phyloP scores from a whole-genome alignment of 2,113 vertebrate species.

The Haemorhous mexicanus region DNA sequence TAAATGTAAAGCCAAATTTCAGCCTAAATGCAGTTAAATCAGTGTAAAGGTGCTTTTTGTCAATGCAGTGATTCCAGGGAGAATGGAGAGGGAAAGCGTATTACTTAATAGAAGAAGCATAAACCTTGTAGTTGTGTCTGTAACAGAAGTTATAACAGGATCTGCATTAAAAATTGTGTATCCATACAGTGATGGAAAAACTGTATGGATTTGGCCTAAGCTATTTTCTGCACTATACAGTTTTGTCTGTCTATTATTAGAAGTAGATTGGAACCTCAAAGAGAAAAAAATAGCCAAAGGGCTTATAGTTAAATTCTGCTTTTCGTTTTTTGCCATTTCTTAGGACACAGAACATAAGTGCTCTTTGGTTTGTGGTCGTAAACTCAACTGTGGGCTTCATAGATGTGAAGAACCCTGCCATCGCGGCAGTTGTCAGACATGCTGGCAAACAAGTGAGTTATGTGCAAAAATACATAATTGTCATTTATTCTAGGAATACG shows the following conservation, averaged over 20 bases:
- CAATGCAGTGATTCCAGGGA: background rate
- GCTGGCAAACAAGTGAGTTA: constrained; percentile 96
- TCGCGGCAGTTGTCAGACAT: constrained; percentile 92
- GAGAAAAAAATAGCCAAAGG: background rate
- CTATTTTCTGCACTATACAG: background rate
- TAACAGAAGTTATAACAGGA: background rate
- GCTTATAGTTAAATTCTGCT: background rate
- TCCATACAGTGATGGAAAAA: background rate
- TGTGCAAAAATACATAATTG: background rate
- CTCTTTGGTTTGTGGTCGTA: constrained; percentile 91
- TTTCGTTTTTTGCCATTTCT: background rate
- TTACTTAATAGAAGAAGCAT: background rate
- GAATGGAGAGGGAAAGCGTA: background rate
- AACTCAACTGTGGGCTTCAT: constrained; percentile 94
- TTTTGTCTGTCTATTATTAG: background rate
- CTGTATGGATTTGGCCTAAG: background rate
- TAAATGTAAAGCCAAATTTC: background rate
- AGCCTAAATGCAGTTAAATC: background rate
- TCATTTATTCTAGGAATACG: background rate
- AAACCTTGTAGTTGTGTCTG: background rate
- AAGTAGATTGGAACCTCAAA: background rate
- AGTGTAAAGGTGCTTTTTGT: background rate
- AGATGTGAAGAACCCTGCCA: constrained; percentile 96
- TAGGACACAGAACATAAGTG: constrained; percentile 92
- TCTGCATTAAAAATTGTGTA: background rate